phyloP scores from a whole-genome alignment of 2,888 invertebrate genomes.

The Alsophila aescularia region DNA sequence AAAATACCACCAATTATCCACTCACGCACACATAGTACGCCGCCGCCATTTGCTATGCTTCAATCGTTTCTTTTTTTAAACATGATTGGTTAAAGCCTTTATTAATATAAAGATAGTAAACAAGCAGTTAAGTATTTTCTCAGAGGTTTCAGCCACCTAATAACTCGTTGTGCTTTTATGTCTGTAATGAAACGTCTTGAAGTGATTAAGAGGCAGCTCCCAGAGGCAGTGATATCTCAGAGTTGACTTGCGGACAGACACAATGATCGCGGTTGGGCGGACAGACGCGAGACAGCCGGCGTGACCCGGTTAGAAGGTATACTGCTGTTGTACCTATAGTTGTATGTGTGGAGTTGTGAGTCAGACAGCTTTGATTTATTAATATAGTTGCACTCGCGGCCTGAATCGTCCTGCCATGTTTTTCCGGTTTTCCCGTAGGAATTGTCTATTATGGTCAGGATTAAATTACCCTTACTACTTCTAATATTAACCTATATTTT shows the following conservation, averaged over 20 bases:
- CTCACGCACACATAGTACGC: too few relatives aligned
- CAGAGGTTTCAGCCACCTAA: background rate
- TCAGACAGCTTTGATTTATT: background rate
- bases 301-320: constrained; percentile 1
- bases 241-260: background rate
- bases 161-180: background rate
- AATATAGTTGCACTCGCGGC: too few relatives aligned
- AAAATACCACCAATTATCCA: too few relatives aligned
- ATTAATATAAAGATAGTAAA: too few relatives aligned
- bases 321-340: background rate
- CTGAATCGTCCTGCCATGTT: too few relatives aligned
- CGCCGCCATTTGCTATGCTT: too few relatives aligned
- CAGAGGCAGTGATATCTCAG: background rate
- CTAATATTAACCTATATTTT: too few relatives aligned
- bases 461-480: too few relatives aligned
- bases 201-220: background rate
- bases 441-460: too few relatives aligned
- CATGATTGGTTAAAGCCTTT: too few relatives aligned
- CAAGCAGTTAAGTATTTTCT: background rate
- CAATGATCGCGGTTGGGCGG: background rate
- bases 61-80: too few relatives aligned
- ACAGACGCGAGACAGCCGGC: background rate
- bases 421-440: too few relatives aligned
- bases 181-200: background rate
- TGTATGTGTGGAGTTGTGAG: background rate